phyloP scores from a whole-genome alignment of 1,140 invertebrate genomes.

The Lordiphosa clarofinis region DNA sequence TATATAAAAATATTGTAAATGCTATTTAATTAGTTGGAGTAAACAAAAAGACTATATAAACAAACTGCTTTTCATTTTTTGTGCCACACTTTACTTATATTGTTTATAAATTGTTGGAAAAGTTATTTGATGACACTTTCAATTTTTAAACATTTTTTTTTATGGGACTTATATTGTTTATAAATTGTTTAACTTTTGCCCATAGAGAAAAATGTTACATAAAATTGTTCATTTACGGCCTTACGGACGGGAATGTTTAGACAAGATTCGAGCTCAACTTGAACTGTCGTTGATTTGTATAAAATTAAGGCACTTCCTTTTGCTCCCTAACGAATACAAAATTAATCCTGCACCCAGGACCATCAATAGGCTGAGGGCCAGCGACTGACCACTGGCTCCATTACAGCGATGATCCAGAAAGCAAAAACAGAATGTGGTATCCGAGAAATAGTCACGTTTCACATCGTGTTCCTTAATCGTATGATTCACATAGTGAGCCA shows the following conservation, averaged over 20 bases:
- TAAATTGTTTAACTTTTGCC: too few species aligned
- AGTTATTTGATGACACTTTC: too few species aligned
- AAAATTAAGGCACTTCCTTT: background rate
- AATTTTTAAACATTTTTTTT: too few species aligned
- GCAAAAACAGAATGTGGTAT: conserved; percentile 94
- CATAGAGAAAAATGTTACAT: too few species aligned
- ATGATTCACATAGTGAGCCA: conserved; percentile 94
- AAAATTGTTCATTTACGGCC: conserved; percentile 36
- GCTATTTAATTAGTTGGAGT: conserved; percentile 58
- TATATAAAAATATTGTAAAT: conserved; percentile 57
- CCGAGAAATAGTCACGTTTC: conserved; percentile 90
- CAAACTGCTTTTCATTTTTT: too few species aligned
- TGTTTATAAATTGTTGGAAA: too few species aligned
- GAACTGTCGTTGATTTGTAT: conserved; percentile 30
- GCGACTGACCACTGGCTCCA: conserved; percentile 55
- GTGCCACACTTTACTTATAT: too few species aligned
- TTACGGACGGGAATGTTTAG: conserved; percentile 9
- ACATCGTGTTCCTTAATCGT: conserved; percentile 92
- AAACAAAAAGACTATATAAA: conserved; percentile 41
- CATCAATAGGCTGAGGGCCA: conserved; percentile 14
- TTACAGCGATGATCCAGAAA: conserved; percentile 95
- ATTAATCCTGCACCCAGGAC: conserved; percentile 11
- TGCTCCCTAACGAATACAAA: conserved; percentile 9
- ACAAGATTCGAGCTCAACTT: conserved; percentile 50
- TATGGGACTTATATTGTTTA: too few species aligned